Percentiles rank a stretch among this genome's conserved stretches.
Conservation (phyloP, 2,888 invertebrate species). For the Taphrorychus bicolor region DNA sequence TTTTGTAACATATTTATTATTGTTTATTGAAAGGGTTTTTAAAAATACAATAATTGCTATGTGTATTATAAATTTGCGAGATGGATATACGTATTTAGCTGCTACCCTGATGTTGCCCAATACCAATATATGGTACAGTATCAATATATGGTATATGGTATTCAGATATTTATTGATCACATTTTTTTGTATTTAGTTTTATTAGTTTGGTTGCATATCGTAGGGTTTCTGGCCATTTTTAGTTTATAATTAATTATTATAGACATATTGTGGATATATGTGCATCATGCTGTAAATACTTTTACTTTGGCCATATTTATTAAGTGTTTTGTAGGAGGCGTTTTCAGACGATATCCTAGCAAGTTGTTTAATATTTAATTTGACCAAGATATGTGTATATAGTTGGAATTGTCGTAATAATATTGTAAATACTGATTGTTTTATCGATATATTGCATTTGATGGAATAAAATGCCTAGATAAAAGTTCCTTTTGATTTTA, state of each 20-base stretch:
- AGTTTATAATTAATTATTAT: too few relatives aligned
- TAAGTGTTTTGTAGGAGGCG: neutral
- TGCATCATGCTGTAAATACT: neutral
- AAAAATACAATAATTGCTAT: neutral
- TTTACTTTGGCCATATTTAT: neutral
- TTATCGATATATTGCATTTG: neutral
- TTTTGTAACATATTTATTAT: neutral
- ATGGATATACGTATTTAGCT: neutral
- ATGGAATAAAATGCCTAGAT: conserved; percentile 4
- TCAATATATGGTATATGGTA: too few relatives aligned
- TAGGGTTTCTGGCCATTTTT: neutral
- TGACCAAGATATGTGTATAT: conserved; percentile 2
- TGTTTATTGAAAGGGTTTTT: neutral
- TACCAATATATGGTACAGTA: neutral
- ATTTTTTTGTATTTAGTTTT: too few relatives aligned
- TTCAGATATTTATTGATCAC: too few relatives aligned
- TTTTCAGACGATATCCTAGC: neutral
- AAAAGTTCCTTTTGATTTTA: too few relatives aligned
- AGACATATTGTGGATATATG: too few relatives aligned
- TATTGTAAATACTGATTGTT: conserved; percentile 1
- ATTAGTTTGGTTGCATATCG: too few relatives aligned
- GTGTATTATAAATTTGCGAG: neutral
- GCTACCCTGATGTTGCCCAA: neutral
- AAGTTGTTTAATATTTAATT: neutral
- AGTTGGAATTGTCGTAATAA: neutral